Evolutionary conservation across 2,888 invertebrate genomes (phyloP).

Genomic region (Steinernema carpocapsae): DNA sequence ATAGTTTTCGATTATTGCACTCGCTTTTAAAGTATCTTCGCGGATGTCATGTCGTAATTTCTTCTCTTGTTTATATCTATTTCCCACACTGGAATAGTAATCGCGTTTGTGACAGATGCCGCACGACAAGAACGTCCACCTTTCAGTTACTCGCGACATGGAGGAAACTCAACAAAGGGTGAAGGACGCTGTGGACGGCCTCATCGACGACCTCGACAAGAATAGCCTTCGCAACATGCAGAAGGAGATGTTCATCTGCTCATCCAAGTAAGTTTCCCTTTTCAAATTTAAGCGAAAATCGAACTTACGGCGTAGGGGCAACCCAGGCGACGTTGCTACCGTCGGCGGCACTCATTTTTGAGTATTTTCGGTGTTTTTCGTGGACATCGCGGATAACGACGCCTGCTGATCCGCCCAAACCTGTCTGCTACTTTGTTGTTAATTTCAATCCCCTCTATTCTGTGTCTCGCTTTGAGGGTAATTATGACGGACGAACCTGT

Average conservation of each 20-base stretch:
- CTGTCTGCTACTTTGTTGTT: conserved; percentile 15
- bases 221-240: conserved; percentile 61
- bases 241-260: conserved; percentile 61
- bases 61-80: too few relatives aligned
- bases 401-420: background rate
- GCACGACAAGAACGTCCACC: too few relatives aligned
- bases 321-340: background rate
- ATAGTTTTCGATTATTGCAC: too few relatives aligned
- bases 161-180: conserved; percentile 48
- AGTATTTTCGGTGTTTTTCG: conserved; percentile 3
- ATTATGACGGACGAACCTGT: background rate
- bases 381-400: too few relatives aligned
- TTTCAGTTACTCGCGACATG: conserved; percentile 29
- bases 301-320: background rate
- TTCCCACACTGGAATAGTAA: too few relatives aligned
- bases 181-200: conserved; percentile 59
- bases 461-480: background rate
- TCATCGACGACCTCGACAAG: conserved; percentile 59
- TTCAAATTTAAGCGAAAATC: background rate
- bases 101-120: too few relatives aligned
- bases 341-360: conserved; percentile 27
- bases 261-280: conserved; percentile 49
- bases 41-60: too few relatives aligned
- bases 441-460: background rate
- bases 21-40: too few relatives aligned